Evolutionary conservation across 1,140 invertebrate species (phyloP).

Genomic region (Meloidogyne hapla): DNA sequence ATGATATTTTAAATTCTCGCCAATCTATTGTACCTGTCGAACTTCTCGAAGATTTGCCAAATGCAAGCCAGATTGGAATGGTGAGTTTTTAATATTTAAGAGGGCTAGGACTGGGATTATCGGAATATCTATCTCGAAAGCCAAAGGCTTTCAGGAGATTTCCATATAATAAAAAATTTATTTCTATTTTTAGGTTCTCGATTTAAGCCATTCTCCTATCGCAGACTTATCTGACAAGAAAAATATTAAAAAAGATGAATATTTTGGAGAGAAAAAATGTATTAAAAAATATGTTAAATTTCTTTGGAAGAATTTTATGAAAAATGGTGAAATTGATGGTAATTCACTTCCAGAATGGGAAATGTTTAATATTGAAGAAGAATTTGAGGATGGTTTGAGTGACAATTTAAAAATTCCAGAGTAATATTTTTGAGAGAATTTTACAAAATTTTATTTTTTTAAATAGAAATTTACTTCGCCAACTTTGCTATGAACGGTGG

Average conservation of each 20-base stretch:
- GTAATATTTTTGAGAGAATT: not conserved
- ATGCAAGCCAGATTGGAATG: constrained; percentile 24
- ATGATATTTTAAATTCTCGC: not conserved
- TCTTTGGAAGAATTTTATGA: not conserved
- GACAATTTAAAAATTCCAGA: not conserved
- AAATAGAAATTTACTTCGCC: not conserved
- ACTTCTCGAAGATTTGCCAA: constrained; percentile 25
- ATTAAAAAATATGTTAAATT: not conserved
- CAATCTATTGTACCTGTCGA: not conserved
- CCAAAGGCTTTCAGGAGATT: too few relatives aligned
- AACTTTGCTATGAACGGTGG: constrained; percentile 7
- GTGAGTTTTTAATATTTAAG: not conserved
- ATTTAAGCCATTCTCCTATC: constrained; percentile 11
- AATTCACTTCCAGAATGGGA: not conserved
- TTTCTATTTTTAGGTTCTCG: constrained; percentile 8
- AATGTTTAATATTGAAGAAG: not conserved
- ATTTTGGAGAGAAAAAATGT: not conserved
- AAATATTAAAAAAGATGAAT: not conserved
- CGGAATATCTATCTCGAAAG: too few relatives aligned
- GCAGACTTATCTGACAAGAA: not conserved
- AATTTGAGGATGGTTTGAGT: not conserved
- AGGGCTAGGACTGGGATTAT: not conserved
- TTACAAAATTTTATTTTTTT: not conserved
- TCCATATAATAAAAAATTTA: not conserved
- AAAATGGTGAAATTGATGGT: not conserved